Evolutionary conservation across 1,140 invertebrate species (phyloP), one percentile per base, ranked within the genome.

Genomic region (Manduca sexta): DNA sequence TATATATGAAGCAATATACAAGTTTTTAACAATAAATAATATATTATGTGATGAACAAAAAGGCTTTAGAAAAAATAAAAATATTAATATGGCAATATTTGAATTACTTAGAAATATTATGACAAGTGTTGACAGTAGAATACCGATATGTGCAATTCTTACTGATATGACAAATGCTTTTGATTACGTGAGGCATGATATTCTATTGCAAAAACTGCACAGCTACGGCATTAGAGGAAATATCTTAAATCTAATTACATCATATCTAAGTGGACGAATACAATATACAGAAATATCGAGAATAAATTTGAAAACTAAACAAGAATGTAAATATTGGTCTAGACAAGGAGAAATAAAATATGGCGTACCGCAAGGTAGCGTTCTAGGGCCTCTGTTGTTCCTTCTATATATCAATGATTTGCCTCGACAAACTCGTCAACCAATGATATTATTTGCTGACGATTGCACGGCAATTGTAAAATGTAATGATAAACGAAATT

Each of bases 161-260:
- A 33, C 16, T 11, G 52, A 60, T 33, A 55, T 60, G 52, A 44
- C 52, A 0, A 46, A 55, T 16, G 58, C 58, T 11, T 60, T 56
- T 31, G 49, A 56, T 29, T 47, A 37, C 30, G 49, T 60, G 10
- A 8, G 48, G 1, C 45, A 52, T 42, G 10, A 43, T 3, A 33
- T 46, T 7, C 21, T 46, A 17, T 2, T 56, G 17, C 11, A 37
- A 10, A 58, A 58, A 33, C 44, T 58, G 10, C n/a, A 52, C 4
- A 21, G 15, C 5, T 53, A 58, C 18, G 56, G 56, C 6, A 40
- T 49, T 13, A 33, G 56, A 7, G 56, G 39, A 13, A 49, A 47
- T 12, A 21, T 49, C 1, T 11, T 35, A 14, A 41, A 35, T 10
- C 16, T 49, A 5, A 11, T 49, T 2, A 4, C 41, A 34, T 49